Evolutionary conservation across 2,113 vertebrate species (phyloP).

Genomic region (Oncorhynchus nerka): DNA sequence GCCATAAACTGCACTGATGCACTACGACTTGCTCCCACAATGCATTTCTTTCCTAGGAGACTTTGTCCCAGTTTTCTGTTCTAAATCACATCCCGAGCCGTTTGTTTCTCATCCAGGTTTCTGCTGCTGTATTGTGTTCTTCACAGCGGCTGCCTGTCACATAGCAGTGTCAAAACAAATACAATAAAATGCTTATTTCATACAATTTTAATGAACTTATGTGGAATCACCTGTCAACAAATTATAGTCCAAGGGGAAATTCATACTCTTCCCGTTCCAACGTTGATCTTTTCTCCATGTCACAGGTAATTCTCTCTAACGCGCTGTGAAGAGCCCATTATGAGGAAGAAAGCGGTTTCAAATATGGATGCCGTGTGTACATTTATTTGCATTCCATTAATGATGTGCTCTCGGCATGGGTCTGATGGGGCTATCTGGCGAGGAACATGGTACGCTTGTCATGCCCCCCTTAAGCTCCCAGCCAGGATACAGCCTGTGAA

Average conservation of each 20-base stretch:
- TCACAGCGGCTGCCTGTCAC: not conserved
- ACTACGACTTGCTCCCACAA: no score
- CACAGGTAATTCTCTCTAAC: slow-evolving; percentile 24
- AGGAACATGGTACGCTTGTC: slow-evolving; percentile 9
- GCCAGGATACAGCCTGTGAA: slow-evolving; percentile 24
- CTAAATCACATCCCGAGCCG: not conserved
- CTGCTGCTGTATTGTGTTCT: not conserved
- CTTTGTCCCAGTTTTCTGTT: not conserved
- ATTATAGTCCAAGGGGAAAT: slow-evolving; percentile 15
- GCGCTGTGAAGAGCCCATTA: slow-evolving; percentile 13
- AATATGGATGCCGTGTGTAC: slow-evolving; percentile 47
- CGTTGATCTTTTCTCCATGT: slow-evolving; percentile 30
- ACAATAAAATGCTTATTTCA: slow-evolving; percentile 22
- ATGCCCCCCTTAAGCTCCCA: slow-evolving; percentile 12
- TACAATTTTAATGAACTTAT: slow-evolving; percentile 49
- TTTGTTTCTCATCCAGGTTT: not conserved
- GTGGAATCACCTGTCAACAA: slow-evolving; percentile 38
- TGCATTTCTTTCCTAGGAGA: not conserved
- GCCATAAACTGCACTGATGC: slow-evolving; percentile 2
- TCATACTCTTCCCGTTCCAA: slow-evolving; percentile 17
- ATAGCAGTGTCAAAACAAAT: slow-evolving; percentile 4
- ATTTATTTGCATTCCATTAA: slow-evolving; percentile 43
- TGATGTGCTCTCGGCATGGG: slow-evolving; percentile 20
- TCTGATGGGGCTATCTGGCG: not conserved
- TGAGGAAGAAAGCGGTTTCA: slow-evolving; percentile 17